Evolutionary conservation across 1,140 invertebrate species (phyloP), one percentile per base, ranked within the genome.

Genomic region (Achatina immaculata): DNA sequence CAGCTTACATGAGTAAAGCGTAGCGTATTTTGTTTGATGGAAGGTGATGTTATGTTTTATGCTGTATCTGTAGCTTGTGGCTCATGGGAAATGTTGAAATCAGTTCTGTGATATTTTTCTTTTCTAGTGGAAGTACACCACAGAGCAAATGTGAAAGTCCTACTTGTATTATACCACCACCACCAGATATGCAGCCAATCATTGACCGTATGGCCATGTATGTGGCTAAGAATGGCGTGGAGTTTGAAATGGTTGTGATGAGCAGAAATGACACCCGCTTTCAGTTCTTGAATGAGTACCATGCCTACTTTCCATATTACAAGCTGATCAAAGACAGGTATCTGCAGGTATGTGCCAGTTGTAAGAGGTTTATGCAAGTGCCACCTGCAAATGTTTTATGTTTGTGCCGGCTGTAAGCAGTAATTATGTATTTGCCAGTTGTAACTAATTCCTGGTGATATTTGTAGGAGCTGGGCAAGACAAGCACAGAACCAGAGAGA

Each of bases 161-260:
- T 43, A 38, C 1, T 19, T 28, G 1, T 9, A 88, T 91, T 43
- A 81, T 90, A n/a, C 95, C 96, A 28, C 93, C 93, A 7, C 94
- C 96, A 0, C 94, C 94, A 16, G 96, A 96, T 78, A 92, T 96
- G 9, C 94, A 96, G 88, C 93, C 95, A 58, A 95, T 99, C 11
- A 96, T 99, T 72, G 96, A 98, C 89, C 98, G 98, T 92, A 98
- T 99, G 94, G 97, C 97, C 1, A 95, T 94, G 79, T 99, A 99
- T 89, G 97, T 99, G 0, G 95, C 95, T 0, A 97, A 97, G 86
- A 99, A 99, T 92, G 98, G 97, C 0, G 93, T 94, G 69, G 95
- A 97, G 84, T 99, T 99, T 91, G 97, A 98, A 87, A 93, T 94
- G 16, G 95, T 96, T 42, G 95, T 98, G 0, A 95, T 94, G 87